Base-by-base conservation (phyloP, 2,113 vertebrate species). In the Ochotona princeps region DNA sequence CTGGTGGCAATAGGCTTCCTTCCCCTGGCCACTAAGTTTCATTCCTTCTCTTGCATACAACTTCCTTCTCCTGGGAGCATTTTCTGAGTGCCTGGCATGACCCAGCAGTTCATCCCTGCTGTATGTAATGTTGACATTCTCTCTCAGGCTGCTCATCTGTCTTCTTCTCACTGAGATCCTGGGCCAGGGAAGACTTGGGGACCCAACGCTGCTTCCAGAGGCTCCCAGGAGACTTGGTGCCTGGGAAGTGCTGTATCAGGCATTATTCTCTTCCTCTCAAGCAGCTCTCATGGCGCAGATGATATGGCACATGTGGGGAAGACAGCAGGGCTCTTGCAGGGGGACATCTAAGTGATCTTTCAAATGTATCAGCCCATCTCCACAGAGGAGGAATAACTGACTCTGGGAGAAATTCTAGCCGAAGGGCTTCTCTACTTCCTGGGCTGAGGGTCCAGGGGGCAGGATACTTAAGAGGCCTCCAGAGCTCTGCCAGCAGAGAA, bases 401-500 rank as follows among this genome's bases (percentile, higher is more conserved):
- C 88, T 97, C 79, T 69, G 47, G 57, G 75, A 87, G 96, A 97
- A 97, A 96, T 86, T 26, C 73, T 81, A 95, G 91, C 87, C 6
- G 28, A 51, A 57, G 87, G 83, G 84, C 76, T 90, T 70, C 81
- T 84, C 76, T 21, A 20, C 32, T 89, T 94, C 67, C 86, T 81
- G 83, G 79, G 51, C 66, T 38, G 28, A 57, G 66, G 94, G 73
- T 81, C 92, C 1, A 0, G 38, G n/a, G 60, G 73, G 28, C 76
- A 79, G 83, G 95, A 89, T 89, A 97, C 67, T 74, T 93, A 91
- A 96, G 92, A 96, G 87, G 54, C 73, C 95, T 81, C 92, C 76
- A 94, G 95, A 94, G 96, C 96, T 47, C n/a, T 13, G 51, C 73
- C 91, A 94, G 91, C 65, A 20, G 95, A 94, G 96, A 91, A 65